A percentile compares a stretch with the other conserved stretches of the same genome.
These are phyloP conservation scores for Zygothrica quintamaculata DNA, from an alignment of 2,888 invertebrate species.

Conservation along the genomic window DNA sequence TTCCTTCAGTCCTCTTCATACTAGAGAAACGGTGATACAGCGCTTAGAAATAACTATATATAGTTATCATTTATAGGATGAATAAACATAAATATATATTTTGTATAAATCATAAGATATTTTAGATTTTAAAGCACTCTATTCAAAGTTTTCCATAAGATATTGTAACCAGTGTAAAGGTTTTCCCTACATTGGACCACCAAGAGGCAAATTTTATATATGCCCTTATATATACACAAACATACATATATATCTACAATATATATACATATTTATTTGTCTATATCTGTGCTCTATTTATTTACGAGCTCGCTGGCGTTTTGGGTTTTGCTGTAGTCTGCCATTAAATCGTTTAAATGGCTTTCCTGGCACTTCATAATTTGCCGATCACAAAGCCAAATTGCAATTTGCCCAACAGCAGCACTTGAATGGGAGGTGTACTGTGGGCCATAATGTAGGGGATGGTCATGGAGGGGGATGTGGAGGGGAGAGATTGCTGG, in stretches of 20 bases:
- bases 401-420: conserved; percentile 63
- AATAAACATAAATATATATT: too few relatives aligned
- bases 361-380: conserved; percentile 80
- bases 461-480: not conserved
- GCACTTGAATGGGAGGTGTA: not conserved
- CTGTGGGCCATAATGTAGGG: not conserved
- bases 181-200: conserved; percentile 32
- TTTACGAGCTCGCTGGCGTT: conserved; percentile 66
- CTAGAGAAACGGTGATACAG: too few relatives aligned
- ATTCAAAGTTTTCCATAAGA: not conserved
- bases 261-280: not conserved
- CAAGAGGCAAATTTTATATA: conserved; percentile 13
- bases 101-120: too few relatives aligned
- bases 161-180: conserved; percentile 24
- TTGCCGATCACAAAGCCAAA: conserved; percentile 76
- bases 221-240: not conserved
- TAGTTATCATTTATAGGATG: too few relatives aligned
- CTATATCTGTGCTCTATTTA: conserved; percentile 60
- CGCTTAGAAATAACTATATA: too few relatives aligned
- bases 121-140: not conserved
- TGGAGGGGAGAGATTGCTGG: conserved; percentile 16
- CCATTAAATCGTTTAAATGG: conserved; percentile 79
- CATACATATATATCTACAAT: not conserved
- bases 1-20: too few relatives aligned
- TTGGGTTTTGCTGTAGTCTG: conserved; percentile 55